Percentiles rank a stretch among this genome's conserved stretches.
Evolutionary conservation across 2,797 vertebrate genomes (phyloP).

Genomic region (Pantherophis vulpinus): DNA sequence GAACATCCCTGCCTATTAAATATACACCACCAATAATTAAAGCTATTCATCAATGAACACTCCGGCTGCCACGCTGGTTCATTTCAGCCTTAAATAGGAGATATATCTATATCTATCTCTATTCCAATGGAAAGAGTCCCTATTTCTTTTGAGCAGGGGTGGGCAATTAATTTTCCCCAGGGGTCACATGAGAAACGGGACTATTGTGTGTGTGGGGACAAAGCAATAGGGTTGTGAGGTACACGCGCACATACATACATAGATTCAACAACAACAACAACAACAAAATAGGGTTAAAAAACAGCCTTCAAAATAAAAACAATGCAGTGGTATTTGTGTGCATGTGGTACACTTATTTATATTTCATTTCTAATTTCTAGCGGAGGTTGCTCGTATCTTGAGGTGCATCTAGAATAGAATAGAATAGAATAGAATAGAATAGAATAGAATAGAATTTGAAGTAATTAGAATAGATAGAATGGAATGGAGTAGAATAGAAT

Average conservation of each 20-base stretch:
- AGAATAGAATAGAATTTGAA: too few relatives aligned
- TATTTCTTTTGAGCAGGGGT: not conserved
- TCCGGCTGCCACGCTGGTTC: not conserved
- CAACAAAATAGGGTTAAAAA: not conserved
- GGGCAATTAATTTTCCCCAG: not conserved
- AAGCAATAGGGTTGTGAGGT: not conserved
- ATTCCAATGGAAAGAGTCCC: not conserved
- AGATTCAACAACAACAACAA: not conserved
- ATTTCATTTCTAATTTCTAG: not conserved
- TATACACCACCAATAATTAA: constrained; percentile 9
- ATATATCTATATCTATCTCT: not conserved
- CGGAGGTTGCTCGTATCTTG: too few relatives aligned
- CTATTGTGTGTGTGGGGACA: not conserved
- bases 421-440: too few relatives aligned
- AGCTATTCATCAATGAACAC: not conserved
- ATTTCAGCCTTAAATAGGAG: not conserved
- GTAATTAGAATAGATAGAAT: too few relatives aligned
- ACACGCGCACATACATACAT: not conserved
- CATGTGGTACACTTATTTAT: not conserved
- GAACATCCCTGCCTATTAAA: not conserved
- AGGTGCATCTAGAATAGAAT: too few relatives aligned
- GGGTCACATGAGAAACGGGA: not conserved
- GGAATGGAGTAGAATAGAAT: too few relatives aligned
- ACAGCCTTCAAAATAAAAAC: not conserved
- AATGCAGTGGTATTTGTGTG: not conserved